Base-by-base conservation (phyloP, 2,888 invertebrate species). In the Caenorhabditis afra region DNA sequence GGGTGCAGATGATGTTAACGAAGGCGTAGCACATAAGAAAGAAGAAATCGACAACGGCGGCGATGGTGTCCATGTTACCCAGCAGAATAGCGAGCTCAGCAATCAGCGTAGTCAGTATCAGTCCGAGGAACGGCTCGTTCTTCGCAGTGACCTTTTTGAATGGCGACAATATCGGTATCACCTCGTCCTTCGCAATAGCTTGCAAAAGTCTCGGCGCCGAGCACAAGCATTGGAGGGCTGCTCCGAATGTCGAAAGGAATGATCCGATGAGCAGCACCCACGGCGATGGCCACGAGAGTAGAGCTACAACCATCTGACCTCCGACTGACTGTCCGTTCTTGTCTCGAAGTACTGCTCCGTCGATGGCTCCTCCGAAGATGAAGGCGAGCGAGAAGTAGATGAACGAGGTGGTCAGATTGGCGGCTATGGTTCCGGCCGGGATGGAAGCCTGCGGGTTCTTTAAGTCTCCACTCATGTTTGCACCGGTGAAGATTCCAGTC, bases 1-100 rank as follows among this genome's bases (percentile, higher is more conserved):
- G 93, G 61, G 96, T 97, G 92, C 99, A 99, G 57, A 99, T 99
- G 81, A 99, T 93, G 92, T 99, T 99, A 18, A 99, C 98, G 92
- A 99, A 99, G 49, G 97, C 97, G 91, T 99, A 99, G 92, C 99
- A 99, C 98, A 99, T 99, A 83, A 99, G 94, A 94, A 99, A 99
- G 93, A 99, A 99, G 85, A 90, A 90, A 79, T 90, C 90, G 52
- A 90, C 88, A 8, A 90, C 88, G 0, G 99, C 98, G 4, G 98
- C 97, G 84, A 99, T 93, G 90, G 95, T 94, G 92, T 99, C 99
- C 70, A 99, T 95, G 90, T 96, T 97, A 65, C 97, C 93, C 68
- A 99, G 93, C 49, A 99, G 93, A 88, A 99, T 96, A 8, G 92
- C 93, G 23, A 87, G 62, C 66, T 90, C 90, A 49, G 92, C 92